These are phyloP conservation scores for Hycleus cichorii DNA, from an alignment of 1,140 invertebrate species.

Conservation along the genomic window DNA sequence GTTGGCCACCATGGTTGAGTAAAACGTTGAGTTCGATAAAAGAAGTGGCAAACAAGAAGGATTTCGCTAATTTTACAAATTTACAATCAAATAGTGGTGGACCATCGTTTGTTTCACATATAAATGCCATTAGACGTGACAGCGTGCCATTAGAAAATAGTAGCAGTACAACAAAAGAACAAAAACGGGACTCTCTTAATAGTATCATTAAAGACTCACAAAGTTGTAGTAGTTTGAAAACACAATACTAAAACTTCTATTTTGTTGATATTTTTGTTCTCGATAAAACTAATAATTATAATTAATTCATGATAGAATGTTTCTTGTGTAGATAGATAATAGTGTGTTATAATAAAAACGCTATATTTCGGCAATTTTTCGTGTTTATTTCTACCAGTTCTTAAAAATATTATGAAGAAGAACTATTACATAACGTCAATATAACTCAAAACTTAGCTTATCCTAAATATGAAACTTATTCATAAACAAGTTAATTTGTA, in stretches of 20 bases:
- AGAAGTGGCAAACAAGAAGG: conserved; percentile 40
- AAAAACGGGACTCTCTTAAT: conserved; percentile 25
- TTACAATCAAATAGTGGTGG: conserved; percentile 9
- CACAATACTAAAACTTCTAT: conserved; percentile 27
- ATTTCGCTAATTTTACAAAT: conserved; percentile 22
- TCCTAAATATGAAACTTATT: too few species aligned
- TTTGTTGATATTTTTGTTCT: not conserved
- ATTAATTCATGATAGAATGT: too few species aligned
- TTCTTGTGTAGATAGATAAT: too few species aligned
- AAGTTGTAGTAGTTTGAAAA: conserved; percentile 39
- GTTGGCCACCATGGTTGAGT: conserved; percentile 80
- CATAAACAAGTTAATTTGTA: too few species aligned
- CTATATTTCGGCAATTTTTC: too few species aligned
- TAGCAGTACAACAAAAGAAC: not conserved
- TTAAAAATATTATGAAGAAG: too few species aligned
- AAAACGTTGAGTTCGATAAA: conserved; percentile 63
- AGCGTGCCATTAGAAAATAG: conserved; percentile 26
- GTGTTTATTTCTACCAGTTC: too few species aligned
- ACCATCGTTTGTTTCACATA: conserved; percentile 38
- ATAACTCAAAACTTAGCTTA: too few species aligned
- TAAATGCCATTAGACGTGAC: conserved; percentile 32
- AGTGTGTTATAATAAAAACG: too few species aligned
- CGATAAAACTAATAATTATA: too few species aligned
- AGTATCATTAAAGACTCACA: conserved; percentile 39
- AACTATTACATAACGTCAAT: too few species aligned